These are phyloP conservation scores for Nibea coibor DNA, from an alignment of 2,113 vertebrate species.

Conservation along the genomic window DNA sequence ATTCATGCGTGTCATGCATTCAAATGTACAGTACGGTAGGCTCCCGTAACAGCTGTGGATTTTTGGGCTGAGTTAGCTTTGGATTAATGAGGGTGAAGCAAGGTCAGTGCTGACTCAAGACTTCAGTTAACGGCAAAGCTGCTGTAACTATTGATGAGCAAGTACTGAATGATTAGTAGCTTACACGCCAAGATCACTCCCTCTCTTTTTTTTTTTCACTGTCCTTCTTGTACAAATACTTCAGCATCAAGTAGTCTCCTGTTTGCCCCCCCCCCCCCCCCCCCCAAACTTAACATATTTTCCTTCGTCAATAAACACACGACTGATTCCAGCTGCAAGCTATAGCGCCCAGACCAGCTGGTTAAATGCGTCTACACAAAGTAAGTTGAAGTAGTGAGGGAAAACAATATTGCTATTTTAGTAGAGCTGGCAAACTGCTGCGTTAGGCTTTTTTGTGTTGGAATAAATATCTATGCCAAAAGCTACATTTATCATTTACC, in stretches of 20 bases:
- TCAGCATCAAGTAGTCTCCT: constrained; percentile 13
- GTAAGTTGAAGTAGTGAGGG: constrained; percentile 26
- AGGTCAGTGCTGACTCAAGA: constrained; percentile 63
- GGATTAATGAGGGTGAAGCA: constrained; percentile 67
- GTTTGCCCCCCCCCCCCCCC: background rate
- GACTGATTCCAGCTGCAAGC: constrained; percentile 12
- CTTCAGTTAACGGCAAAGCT: constrained; percentile 42
- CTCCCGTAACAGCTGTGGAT: constrained; percentile 12
- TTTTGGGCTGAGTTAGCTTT: constrained; percentile 61
- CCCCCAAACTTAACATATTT: constrained; percentile 26
- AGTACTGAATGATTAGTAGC: constrained; percentile 58
- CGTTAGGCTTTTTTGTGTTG: constrained; percentile 45
- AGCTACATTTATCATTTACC: constrained; percentile 67
- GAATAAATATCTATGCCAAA: constrained; percentile 62
- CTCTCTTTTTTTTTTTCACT: background rate
- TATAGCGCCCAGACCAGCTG: constrained; percentile 20
- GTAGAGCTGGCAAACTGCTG: constrained; percentile 59
- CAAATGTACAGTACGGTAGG: too few relatives aligned
- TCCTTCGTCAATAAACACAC: constrained; percentile 43
- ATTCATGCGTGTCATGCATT: background rate
- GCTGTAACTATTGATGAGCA: constrained; percentile 63
- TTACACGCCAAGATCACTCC: constrained; percentile 28
- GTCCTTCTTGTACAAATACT: constrained; percentile 12
- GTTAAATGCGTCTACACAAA: constrained; percentile 57
- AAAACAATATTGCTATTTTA: constrained; percentile 54